phyloP scores from a whole-genome alignment of 1,140 invertebrate species.

The Diabrotica undecimpunctata region DNA sequence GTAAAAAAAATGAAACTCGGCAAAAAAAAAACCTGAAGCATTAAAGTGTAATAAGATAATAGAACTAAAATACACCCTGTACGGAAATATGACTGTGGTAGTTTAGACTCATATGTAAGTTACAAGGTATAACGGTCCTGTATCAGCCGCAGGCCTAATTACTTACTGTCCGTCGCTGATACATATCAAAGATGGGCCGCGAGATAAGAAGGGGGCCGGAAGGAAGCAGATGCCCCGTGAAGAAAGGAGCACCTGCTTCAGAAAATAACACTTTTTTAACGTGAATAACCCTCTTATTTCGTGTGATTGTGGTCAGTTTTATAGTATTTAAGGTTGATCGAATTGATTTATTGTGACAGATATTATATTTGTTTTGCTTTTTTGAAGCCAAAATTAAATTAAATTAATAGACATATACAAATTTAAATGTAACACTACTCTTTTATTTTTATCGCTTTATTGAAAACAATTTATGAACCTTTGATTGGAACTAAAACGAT shows the following conservation, averaged over 20 bases:
- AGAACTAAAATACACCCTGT: no score
- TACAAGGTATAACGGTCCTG: constrained; percentile 26
- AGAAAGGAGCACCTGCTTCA: constrained; percentile 10
- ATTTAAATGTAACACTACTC: no score
- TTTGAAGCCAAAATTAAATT: no score
- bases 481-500: no score
- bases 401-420: no score
- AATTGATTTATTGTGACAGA: no score
- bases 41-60: no score
- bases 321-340: not conserved
- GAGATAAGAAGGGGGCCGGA: constrained; percentile 29
- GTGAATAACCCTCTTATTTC: constrained; percentile 14
- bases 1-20: no score
- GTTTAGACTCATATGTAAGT: not conserved
- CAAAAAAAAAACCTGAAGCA: no score
- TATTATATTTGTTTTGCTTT: not conserved
- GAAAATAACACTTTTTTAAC: constrained; percentile 26
- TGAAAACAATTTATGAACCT: no score
- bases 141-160: constrained; percentile 30
- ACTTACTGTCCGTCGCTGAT: constrained; percentile 26
- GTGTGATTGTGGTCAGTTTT: not conserved
- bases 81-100: no score
- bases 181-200: constrained; percentile 26
- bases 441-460: no score
- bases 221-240: constrained; percentile 36